Percentiles rank a stretch among this genome's conserved stretches.
Evolutionary conservation across 2,888 invertebrate species (phyloP).

Genomic region (Leucophenga maculata): DNA sequence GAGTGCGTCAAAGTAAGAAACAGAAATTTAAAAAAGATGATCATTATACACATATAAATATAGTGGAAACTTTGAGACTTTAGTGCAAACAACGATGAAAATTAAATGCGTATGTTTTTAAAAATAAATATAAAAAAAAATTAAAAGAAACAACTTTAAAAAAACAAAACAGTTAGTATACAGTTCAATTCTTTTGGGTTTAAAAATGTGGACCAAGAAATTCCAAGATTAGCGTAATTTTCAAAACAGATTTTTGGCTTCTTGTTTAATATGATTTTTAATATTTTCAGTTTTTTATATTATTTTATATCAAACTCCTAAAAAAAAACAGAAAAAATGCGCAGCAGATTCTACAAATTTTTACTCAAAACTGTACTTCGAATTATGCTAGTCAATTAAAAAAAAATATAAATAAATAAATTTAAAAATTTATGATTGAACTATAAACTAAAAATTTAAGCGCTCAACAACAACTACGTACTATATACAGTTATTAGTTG

Average conservation of each 20-base stretch:
- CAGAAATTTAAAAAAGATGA: neutral
- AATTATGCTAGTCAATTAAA: conserved; percentile 47
- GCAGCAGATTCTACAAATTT: no score
- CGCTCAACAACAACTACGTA: neutral
- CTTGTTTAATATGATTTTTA: conserved; percentile 6
- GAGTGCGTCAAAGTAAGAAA: conserved; percentile 7
- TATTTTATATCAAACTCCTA: neutral
- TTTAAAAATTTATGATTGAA: conserved; percentile 32
- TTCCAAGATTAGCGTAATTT: conserved; percentile 11
- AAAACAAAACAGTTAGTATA: conserved; percentile 22
- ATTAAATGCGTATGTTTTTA: neutral
- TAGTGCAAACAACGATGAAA: conserved; percentile 31
- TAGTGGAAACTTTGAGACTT: conserved; percentile 29
- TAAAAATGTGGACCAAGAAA: conserved; percentile 60
- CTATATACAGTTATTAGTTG: no score
- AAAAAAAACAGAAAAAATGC: neutral
- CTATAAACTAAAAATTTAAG: conserved; percentile 9
- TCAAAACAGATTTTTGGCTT: neutral
- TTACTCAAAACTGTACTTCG: conserved; percentile 4
- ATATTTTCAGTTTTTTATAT: neutral
- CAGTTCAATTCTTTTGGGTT: conserved; percentile 45
- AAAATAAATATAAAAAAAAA: conserved; percentile 33
- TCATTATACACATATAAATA: neutral
- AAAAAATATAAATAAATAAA: conserved; percentile 8
- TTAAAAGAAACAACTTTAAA: conserved; percentile 31